These are phyloP conservation scores for Ophraella communa DNA, from an alignment of 2,888 invertebrate species.

Conservation along the genomic window DNA sequence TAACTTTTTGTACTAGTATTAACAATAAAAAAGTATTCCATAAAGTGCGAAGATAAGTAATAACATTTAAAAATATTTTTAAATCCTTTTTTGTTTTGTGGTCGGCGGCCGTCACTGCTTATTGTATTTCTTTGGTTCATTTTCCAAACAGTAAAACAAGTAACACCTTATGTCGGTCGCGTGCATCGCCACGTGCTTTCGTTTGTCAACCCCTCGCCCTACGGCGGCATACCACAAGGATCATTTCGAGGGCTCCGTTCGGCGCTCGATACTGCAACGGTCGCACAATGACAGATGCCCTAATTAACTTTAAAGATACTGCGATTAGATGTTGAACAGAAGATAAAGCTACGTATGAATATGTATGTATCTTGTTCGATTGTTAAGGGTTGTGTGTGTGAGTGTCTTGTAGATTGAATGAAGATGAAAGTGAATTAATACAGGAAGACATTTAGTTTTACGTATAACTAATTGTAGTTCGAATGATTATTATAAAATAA, in stretches of 20 bases:
- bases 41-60: too few relatives aligned
- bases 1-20: too few relatives aligned
- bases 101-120: not conserved
- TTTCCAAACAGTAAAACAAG: slow-evolving; percentile 10
- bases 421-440: not conserved
- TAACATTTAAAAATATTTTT: too few relatives aligned
- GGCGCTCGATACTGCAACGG: slow-evolving; percentile 37
- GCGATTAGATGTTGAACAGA: slow-evolving; percentile 49
- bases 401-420: not conserved
- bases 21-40: too few relatives aligned
- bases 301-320: slow-evolving; percentile 54
- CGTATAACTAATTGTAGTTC: slow-evolving; percentile 1
- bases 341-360: slow-evolving; percentile 2
- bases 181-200: slow-evolving; percentile 16
- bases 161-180: slow-evolving; percentile 24
- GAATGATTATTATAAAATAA: not conserved
- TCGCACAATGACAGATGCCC: slow-evolving; percentile 55
- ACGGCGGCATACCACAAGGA: slow-evolving; percentile 30
- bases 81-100: too few relatives aligned
- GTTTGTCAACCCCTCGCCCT: slow-evolving; percentile 39
- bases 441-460: not conserved
- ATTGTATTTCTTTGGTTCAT: not conserved
- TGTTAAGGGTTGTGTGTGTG: slow-evolving; percentile 2
- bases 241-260: slow-evolving; percentile 28
- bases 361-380: not conserved